Evolutionary conservation across 2,888 invertebrate species (phyloP).

Genomic region (Ganaspis brasiliensis): DNA sequence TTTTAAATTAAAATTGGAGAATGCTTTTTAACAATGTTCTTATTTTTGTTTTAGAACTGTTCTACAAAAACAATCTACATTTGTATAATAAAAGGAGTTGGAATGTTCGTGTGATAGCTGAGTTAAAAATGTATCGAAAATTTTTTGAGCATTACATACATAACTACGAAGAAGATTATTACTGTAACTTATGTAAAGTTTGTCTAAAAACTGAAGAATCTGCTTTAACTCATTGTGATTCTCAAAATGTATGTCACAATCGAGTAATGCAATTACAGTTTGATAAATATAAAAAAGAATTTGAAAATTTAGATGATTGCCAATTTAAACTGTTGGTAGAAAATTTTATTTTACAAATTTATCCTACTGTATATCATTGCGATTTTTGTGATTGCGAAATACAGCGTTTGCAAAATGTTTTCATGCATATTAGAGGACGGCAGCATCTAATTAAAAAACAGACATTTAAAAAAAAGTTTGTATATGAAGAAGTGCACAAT

Average conservation of each 20-base stretch:
- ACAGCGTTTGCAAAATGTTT: background rate
- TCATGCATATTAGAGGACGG: background rate
- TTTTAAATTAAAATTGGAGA: too few species aligned
- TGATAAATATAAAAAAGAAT: background rate
- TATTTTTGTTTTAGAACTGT: too few species aligned
- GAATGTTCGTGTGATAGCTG: too few species aligned
- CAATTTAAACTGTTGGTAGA: background rate
- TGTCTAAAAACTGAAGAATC: background rate
- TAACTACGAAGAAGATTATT: conserved; percentile 8
- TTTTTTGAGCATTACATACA: background rate
- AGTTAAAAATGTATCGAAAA: conserved; percentile 1
- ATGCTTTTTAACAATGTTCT: too few species aligned
- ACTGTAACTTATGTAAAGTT: background rate
- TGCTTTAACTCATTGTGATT: background rate
- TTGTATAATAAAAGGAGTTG: too few species aligned
- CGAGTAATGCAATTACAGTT: background rate
- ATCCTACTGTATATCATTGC: background rate
- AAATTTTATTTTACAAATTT: background rate
- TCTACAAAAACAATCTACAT: too few species aligned
- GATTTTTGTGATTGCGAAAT: background rate
- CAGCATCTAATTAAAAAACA: background rate
- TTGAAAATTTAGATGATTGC: background rate
- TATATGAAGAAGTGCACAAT: background rate
- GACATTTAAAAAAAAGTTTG: background rate
- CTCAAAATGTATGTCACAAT: background rate